Evolutionary conservation across 1,140 invertebrate species (phyloP), one percentile per base, ranked within the genome.

Genomic region (Diorhabda elongata): DNA sequence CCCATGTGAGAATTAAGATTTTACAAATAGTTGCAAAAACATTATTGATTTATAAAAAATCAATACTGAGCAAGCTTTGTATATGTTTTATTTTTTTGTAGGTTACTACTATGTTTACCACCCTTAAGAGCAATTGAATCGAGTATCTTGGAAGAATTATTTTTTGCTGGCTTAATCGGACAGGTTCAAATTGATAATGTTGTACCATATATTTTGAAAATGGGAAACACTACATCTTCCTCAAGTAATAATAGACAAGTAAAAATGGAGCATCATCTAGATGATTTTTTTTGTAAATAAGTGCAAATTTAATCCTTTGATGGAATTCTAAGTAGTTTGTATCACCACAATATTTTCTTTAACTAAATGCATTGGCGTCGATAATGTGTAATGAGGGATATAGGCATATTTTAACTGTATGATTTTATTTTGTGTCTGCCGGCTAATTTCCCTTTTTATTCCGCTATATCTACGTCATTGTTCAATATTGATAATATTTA

Each of bases 141-240:
- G 2, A 83, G 87, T 52, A 87, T 95, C 52, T 86, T 97, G 74
- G 96, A 97, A 81, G 95, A 98, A 78, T 84, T 98, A 45, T 97
- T 98, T 83, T 96, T 96, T 80, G 90, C 94, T 8, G 93, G 94
- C 26, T 87, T 97, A 47, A 91, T 96, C 52, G 95, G 95, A n/a
- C 93, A 91, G 78, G 90, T 96, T 68, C 92, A 93, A 83, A 95
- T 98, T 68, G 92, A 96, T 79, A 94, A 90, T 79, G 91, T 96
- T 71, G 93, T 97, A 81, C 95, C 95, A 67, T 96, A 94, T 78
- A 91, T 97, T 77, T 86, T 97, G 67, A 89, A 90, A 73, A 94
- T 95, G 90, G 89, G 82, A n/a, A 74, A 70, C 45, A 71, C 70
- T 57, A 56, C 68, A 52, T 61, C 66, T 42, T 65, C 63, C 64